These are phyloP conservation scores for Melopsittacus undulatus DNA, from an alignment of 2,797 vertebrate genomes.

Conservation along the genomic window DNA sequence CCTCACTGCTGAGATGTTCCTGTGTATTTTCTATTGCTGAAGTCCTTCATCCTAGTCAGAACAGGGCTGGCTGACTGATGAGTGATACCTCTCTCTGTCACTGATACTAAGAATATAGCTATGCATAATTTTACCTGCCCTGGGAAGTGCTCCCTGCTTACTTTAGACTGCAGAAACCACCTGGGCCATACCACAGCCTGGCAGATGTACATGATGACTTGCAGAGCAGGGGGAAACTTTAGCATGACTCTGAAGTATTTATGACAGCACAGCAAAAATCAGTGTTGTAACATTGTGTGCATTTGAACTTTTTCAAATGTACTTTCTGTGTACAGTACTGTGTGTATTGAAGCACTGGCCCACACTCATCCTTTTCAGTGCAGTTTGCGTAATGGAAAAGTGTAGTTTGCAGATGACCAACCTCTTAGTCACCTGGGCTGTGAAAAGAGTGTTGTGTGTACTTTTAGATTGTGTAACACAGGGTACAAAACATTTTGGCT, in stretches of 20 bases:
- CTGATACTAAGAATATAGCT: neutral
- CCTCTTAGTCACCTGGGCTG: neutral
- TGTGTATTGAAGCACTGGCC: neutral
- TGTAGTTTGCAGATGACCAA: neutral
- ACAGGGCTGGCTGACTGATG: neutral
- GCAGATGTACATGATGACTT: neutral
- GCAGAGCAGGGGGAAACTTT: neutral
- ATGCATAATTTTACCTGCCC: neutral
- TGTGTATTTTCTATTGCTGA: neutral
- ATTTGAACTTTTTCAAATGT: neutral
- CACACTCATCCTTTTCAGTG: neutral
- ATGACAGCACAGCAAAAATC: neutral
- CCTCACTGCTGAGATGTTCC: neutral
- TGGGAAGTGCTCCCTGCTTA: neutral
- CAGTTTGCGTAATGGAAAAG: neutral
- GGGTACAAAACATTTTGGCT: neutral
- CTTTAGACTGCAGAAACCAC: neutral
- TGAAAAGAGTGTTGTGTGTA: neutral
- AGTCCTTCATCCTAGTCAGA: neutral
- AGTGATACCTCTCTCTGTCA: neutral
- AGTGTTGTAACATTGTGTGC: neutral
- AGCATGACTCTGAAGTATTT: neutral
- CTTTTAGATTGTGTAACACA: neutral
- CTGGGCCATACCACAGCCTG: rapidly evolving
- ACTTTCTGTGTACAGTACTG: neutral